phyloP scores from a whole-genome alignment of 2,113 vertebrate genomes.

The Abramis brama region DNA sequence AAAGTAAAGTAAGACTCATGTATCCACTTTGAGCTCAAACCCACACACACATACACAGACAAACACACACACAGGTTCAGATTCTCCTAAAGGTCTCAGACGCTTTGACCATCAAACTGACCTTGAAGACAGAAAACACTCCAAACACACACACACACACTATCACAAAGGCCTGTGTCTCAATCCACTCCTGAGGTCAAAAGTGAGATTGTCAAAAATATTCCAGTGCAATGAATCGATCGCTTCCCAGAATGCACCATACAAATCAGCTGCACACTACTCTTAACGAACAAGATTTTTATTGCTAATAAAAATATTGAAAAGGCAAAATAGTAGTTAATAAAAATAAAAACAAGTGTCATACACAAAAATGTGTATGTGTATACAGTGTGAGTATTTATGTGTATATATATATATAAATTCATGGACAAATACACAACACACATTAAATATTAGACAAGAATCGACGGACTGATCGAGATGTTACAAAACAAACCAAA shows the following conservation, averaged over 20 bases:
- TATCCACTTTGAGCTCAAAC: not conserved
- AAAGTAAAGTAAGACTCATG: not conserved
- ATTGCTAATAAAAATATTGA: not conserved
- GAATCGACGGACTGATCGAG: no score
- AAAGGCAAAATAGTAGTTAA: not conserved
- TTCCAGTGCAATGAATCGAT: not conserved
- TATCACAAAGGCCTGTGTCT: not conserved
- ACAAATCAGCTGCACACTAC: not conserved
- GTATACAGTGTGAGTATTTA: no score
- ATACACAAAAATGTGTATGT: no score
- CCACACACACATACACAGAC: not conserved
- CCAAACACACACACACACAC: not conserved
- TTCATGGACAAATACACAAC: no score
- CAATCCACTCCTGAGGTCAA: no score
- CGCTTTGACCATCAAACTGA: not conserved
- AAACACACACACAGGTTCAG: not conserved
- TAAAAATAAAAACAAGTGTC: no score
- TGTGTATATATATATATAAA: no score
- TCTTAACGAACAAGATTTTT: not conserved
- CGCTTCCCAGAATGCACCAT: not conserved
- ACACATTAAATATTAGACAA: no score
- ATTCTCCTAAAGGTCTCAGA: conserved; percentile 4
- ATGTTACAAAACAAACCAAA: no score
- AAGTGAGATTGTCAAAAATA: not conserved
- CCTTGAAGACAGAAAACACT: conserved; percentile 2